Base-by-base conservation (phyloP, 2,888 invertebrate species). In the Chelonus formosanus region DNA sequence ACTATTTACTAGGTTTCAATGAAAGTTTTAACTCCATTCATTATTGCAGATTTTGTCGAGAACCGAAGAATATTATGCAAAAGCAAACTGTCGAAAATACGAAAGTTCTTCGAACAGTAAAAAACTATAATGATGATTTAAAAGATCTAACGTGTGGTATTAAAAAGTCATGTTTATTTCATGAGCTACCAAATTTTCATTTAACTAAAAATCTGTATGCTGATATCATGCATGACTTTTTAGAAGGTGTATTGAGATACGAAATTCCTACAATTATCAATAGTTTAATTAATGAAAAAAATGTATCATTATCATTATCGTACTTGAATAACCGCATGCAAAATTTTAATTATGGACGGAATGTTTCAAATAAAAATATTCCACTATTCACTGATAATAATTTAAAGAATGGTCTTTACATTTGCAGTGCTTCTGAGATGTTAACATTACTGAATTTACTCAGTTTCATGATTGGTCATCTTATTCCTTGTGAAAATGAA, bases 401-500 rank as follows among this genome's bases (percentile, higher is more conserved):
- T 43, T 36, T 43, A n/a, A 55, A 36, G 5, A 55, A 55, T 40
- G 6, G 6, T 3, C 3, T 35, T 10, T 55, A 55, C 20, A 36
- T 4, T 36, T 55, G 43, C 7, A 10, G 8, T n/a, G 40, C 55
- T 4, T 10, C 55, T n/a, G 55, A 55, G 7, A 55, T 55, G 55
- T 7, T 35, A 5, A 10, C 20, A 35, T 20, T 55, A 43, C 4
- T 55, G 4, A 36, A 55, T 35, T 20, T 5, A n/a, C 20, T 55
- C 3, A 43, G 55, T 55, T 55, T 55, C 20, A 55, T 55, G 20
- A 55, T 55, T 43, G 55, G 55, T n/a, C 35, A 55, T 55, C 20
- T 55, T 3, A 40, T 55, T 40, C 55, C 55, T 40, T 5, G 5
- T 10, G 10, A 55, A 10, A 55, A 20, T 43, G 4, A 36, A 43